Base-by-base conservation (phyloP, 2,797 vertebrate genomes). In the Coranthus polyacanthus region DNA sequence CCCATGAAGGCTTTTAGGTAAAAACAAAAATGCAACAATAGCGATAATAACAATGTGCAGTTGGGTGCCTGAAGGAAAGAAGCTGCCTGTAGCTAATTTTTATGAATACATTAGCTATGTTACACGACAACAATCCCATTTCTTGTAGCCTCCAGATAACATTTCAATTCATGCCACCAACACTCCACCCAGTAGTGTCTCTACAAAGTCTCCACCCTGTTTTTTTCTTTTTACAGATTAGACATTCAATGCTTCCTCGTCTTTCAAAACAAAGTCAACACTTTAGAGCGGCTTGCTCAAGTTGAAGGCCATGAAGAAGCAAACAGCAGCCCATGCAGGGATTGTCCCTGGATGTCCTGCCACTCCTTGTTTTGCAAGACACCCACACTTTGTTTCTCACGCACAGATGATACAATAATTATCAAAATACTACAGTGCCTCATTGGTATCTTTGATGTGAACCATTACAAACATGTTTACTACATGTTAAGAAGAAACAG, bases 401-500 rank as follows among this genome's bases (percentile, higher is more conserved):
- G 5, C 41, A 56, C 32, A 55, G 39, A 60, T 5, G 12, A 13
- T 44, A 16, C 10, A 58, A 17, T 51, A 41, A 44, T 16, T 52
- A 22, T 26, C 16, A 46, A 43, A 64, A 15, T 47, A 54, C 24
- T 11, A 16, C 58, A 51, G 45, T 18, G 18, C 6, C 6, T 36
- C 22, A n/a, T 24, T 34, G 17, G 11, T 34, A 18, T 18, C 24
- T 12, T 53, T n/a, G 15, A 62, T 61, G 57, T 22, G 9, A 37
- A 49, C 39, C 0, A n/a, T 22, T 62, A 37, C 2, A 24, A 2
- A 24, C 18, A 22, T 26, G 39, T 41, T 26, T 21, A 18, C 22
- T 22, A 20, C 50, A 42, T 50, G 36, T 62, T 71, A 41, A 92
- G 92, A 90, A 92, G 87, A 88, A 68, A 39, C 53, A 85, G 86